Evolutionary conservation across 2,113 vertebrate species (phyloP), one percentile per base, ranked within the genome.

Genomic region (Aramus guarauna): DNA sequence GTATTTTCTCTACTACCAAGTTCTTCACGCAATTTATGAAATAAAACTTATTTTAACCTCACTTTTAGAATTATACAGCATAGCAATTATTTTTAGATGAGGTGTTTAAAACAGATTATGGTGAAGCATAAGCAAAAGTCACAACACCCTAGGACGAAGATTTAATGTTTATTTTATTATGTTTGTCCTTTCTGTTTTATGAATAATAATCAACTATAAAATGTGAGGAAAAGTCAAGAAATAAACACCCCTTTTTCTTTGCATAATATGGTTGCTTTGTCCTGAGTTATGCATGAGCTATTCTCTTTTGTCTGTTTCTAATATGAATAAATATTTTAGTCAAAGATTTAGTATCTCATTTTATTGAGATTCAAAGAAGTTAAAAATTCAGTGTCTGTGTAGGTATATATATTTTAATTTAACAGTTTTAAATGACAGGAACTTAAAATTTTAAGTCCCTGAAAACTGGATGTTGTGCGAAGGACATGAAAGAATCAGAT

Each of bases 241-340:
- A 75, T 32, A 79, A 75, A 16, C 7, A 3, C 4, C 8, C 39
- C 43, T 66, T 88, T 81, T 84, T 74, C 50, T 84, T 74, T 63
- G 41, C 59, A 56, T 95, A 60, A 92, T 76, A 41, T 50, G 10
- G 27, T 89, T 92, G 74, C 18, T 88, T 92, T 93, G 48, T 81
- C 53, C 74, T 66, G 68, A 78, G 80, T 94, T 95, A 95, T 79
- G 50, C 71, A 83, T 90, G 24, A 95, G 66, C 22, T 90, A 43
- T 72, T 68, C 59, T 84, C 62, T 94, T 95, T 91, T 91, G 41
- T 83, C 78, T 94, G 34, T 74, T 93, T 92, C 59, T 82, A 72
- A 80, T 69, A 53, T 53, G 21, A 92, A 89, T 96, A 92, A 91
- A 97, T 94, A 92, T 90, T 94, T 94, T 29, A 90, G 64, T 76